These are phyloP conservation scores for Gavia stellata DNA, from an alignment of 2,113 vertebrate genomes.

Conservation along the genomic window DNA sequence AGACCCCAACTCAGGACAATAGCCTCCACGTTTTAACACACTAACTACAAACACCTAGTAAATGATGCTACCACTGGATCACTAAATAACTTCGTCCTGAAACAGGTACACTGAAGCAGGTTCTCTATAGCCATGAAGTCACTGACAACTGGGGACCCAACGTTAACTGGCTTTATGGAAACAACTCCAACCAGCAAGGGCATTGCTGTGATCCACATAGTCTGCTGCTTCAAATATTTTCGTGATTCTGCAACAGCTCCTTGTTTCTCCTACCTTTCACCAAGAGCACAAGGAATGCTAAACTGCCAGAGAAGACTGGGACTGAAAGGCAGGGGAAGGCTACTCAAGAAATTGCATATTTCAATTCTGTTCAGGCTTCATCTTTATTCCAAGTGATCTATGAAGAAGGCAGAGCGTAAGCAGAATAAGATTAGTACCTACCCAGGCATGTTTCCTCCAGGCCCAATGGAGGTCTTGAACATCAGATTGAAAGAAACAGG, in stretches of 20 bases:
- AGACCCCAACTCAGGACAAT: background rate
- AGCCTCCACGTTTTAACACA: background rate
- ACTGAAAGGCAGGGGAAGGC: background rate
- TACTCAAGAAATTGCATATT: background rate
- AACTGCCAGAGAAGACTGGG: background rate
- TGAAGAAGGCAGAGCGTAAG: background rate
- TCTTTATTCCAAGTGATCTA: background rate
- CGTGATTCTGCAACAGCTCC: background rate
- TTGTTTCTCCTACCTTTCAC: background rate
- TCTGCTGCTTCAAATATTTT: background rate
- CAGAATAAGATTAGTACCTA: constrained; percentile 54
- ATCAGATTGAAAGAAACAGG: constrained; percentile 97
- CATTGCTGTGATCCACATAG: background rate
- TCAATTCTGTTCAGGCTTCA: background rate
- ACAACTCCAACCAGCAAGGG: background rate
- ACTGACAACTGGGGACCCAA: background rate
- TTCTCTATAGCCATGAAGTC: background rate
- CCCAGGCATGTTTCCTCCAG: constrained; percentile 96
- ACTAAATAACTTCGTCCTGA: background rate
- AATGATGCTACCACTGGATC: background rate
- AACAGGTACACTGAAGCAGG: background rate
- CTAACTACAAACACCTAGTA: background rate
- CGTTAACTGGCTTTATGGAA: background rate
- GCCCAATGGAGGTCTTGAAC: constrained; percentile 98
- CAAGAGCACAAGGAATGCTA: background rate